phyloP scores from a whole-genome alignment of 2,113 vertebrate species.

The Chunga burmeisteri region DNA sequence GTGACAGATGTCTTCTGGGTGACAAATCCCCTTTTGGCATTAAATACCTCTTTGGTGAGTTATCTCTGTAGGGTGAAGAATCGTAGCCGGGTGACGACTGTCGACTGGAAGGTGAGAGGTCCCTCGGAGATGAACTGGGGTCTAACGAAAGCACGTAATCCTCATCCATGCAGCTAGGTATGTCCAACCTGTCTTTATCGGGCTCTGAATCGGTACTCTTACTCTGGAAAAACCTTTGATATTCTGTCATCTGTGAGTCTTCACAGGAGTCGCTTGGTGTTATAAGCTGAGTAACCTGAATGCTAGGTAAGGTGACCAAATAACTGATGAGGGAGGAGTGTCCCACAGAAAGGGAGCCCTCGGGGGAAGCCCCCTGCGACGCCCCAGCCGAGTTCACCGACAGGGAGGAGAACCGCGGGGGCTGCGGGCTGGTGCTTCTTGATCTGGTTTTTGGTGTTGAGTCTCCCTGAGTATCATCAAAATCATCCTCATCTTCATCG shows the following conservation, averaged over 20 bases:
- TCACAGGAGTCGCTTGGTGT: constrained; percentile 76
- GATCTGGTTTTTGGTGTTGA: constrained; percentile 93
- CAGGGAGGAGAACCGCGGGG: constrained; percentile 84
- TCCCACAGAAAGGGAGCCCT: constrained; percentile 74
- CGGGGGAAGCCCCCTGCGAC: constrained; percentile 75
- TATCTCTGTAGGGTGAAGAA: constrained; percentile 86
- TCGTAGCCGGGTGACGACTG: constrained; percentile 89
- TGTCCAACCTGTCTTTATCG: constrained; percentile 83
- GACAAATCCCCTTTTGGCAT: constrained; percentile 85
- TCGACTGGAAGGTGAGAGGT: constrained; percentile 84
- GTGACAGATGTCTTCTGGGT: constrained; percentile 81
- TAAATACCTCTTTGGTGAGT: constrained; percentile 89
- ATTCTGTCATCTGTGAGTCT: constrained; percentile 81
- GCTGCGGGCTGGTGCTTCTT: constrained; percentile 94
- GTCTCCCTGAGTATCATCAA: constrained; percentile 95
- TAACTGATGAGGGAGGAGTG: constrained; percentile 90
- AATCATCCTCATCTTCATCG: constrained; percentile 88
- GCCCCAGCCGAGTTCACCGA: constrained; percentile 77
- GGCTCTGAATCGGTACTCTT: constrained; percentile 79
- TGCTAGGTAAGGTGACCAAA: constrained; percentile 92
- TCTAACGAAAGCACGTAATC: constrained; percentile 82
- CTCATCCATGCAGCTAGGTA: constrained; percentile 87
- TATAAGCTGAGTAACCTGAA: constrained; percentile 91
- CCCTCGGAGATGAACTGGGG: constrained; percentile 83
- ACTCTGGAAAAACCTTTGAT: constrained; percentile 83